Conservation (phyloP, 35 echinoderm and acorn worm genomes). For the Nesometra sesokonis region DNA sequence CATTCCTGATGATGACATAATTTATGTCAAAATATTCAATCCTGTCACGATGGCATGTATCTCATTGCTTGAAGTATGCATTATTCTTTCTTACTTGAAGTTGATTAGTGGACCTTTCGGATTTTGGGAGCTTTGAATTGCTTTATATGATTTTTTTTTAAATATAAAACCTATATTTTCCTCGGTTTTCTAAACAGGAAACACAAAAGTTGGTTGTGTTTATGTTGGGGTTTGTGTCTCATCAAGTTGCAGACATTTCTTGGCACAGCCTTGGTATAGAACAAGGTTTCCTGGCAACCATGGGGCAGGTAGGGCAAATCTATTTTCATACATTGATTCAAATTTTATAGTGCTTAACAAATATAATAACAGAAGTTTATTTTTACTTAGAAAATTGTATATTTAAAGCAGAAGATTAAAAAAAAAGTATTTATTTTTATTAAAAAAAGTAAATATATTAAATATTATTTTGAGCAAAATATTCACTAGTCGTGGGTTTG, state of each 20-base stretch:
- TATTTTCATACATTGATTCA: background rate
- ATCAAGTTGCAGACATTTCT: conserved; percentile 69
- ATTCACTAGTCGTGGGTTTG: background rate
- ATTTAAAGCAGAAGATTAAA: too few relatives aligned
- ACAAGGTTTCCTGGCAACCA: conserved; percentile 53
- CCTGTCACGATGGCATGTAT: too few relatives aligned
- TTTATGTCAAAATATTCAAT: too few relatives aligned
- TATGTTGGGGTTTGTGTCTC: conserved; percentile 53
- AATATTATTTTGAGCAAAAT: too few relatives aligned
- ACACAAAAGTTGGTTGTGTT: conserved; percentile 60
- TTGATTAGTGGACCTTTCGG: too few relatives aligned
- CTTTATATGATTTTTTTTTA: too few relatives aligned
- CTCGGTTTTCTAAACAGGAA: too few relatives aligned
- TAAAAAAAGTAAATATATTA: background rate
- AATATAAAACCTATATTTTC: too few relatives aligned
- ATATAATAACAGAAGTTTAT: background rate
- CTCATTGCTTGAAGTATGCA: too few relatives aligned
- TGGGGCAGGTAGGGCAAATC: conserved; percentile 64
- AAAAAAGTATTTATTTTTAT: background rate
- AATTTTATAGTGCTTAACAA: background rate
- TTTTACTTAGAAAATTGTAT: background rate
- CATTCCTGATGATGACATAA: too few relatives aligned
- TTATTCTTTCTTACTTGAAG: too few relatives aligned
- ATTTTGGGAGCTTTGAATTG: background rate
- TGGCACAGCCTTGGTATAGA: conserved; percentile 69